phyloP scores from a whole-genome alignment of 2,113 vertebrate genomes.

The Columbina picui region DNA sequence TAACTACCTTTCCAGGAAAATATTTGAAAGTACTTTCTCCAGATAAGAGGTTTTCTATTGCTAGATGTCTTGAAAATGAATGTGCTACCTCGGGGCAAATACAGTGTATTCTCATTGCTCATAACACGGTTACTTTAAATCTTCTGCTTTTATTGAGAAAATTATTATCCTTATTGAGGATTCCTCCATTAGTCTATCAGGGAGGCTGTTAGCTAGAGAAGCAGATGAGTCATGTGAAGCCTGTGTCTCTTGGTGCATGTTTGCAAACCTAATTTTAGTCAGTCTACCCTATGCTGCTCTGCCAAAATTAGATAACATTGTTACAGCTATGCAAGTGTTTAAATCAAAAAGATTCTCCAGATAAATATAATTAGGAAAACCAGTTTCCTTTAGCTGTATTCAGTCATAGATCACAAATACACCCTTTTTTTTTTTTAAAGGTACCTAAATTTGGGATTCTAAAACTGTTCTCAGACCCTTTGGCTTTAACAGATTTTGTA shows the following conservation, averaged over 20 bases:
- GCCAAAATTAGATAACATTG: slow-evolving; percentile 52
- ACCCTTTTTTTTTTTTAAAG: background rate
- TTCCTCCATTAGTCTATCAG: slow-evolving; percentile 19
- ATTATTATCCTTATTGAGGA: background rate
- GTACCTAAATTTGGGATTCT: background rate
- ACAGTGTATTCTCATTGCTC: background rate
- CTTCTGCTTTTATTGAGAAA: slow-evolving; percentile 44
- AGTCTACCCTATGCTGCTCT: slow-evolving; percentile 32
- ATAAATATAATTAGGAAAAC: slow-evolving; percentile 30
- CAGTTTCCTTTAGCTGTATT: background rate
- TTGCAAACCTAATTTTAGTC: slow-evolving; percentile 67
- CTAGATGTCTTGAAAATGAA: slow-evolving; percentile 25
- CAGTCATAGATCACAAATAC: background rate
- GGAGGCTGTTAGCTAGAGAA: background rate
- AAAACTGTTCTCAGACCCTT: background rate
- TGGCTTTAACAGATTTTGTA: background rate
- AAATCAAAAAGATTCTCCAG: slow-evolving; percentile 30
- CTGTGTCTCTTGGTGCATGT: slow-evolving; percentile 38
- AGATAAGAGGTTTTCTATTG: slow-evolving; percentile 21
- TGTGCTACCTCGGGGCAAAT: background rate
- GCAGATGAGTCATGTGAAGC: slow-evolving; percentile 56
- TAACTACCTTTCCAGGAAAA: slow-evolving; percentile 28
- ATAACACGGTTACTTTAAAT: slow-evolving; percentile 2
- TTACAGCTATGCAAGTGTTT: background rate
- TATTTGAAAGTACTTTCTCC: background rate